Conservation (phyloP, 1,140 invertebrate species). For the Chrysopa pallens region DNA sequence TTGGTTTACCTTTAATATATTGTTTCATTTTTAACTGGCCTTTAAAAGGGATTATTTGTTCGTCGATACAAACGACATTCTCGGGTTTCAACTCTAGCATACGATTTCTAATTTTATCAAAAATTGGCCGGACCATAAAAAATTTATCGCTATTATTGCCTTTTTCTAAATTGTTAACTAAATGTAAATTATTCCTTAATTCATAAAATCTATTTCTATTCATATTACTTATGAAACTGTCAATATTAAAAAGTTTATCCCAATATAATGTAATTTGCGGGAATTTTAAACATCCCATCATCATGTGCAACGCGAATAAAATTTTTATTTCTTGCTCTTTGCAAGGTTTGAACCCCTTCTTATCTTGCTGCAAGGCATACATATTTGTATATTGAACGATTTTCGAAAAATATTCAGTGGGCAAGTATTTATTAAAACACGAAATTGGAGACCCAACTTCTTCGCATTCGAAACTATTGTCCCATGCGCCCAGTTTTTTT, state of each 20-base stretch:
- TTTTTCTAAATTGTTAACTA: constrained; percentile 10
- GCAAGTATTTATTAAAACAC: too few species aligned
- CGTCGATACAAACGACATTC: constrained; percentile 11
- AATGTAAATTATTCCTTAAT: constrained; percentile 12
- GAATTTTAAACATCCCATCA: constrained; percentile 4
- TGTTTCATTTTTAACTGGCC: too few species aligned
- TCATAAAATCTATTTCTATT: constrained; percentile 9
- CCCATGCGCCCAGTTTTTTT: too few species aligned
- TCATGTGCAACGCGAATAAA: constrained; percentile 4
- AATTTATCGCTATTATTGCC: constrained; percentile 12
- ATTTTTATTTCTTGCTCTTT: constrained; percentile 1
- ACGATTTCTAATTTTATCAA: constrained; percentile 10
- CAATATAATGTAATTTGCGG: constrained; percentile 3
- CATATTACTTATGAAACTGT: constrained; percentile 2
- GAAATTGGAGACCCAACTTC: too few species aligned
- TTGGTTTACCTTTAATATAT: too few species aligned
- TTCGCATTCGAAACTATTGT: too few species aligned
- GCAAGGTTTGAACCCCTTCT: too few species aligned
- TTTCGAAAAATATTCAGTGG: too few species aligned
- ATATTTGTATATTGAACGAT: not conserved
- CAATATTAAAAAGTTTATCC: constrained; percentile 3
- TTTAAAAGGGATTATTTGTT: constrained; percentile 15
- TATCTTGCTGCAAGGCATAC: too few species aligned
- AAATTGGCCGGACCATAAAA: constrained; percentile 15
- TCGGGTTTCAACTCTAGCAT: constrained; percentile 11